These are phyloP conservation scores for Polydrusus pterygomalis DNA, from an alignment of 2,888 invertebrate species.

Conservation along the genomic window DNA sequence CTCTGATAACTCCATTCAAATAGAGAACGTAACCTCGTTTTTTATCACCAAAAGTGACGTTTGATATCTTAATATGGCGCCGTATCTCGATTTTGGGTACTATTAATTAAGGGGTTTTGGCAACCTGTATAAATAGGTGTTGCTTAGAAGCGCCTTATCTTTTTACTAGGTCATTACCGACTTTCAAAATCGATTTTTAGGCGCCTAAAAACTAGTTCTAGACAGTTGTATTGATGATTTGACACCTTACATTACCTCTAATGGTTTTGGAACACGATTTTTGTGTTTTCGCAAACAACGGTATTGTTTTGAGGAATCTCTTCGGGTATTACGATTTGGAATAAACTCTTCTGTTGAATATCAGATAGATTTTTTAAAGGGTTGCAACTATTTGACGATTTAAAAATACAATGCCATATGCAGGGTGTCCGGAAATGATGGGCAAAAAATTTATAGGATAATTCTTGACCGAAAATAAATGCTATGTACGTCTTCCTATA, in stretches of 20 bases:
- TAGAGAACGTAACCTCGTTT: constrained; percentile 34
- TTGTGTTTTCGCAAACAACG: constrained; percentile 32
- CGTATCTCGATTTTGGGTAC: constrained; percentile 59
- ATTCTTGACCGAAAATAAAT: no score
- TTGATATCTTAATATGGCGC: constrained; percentile 63
- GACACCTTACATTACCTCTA: constrained; percentile 40
- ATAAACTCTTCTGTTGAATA: no score
- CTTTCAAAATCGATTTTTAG: constrained; percentile 35
- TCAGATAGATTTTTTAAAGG: no score
- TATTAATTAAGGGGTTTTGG: constrained; percentile 60
- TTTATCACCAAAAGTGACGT: constrained; percentile 55
- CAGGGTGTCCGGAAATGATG: no score
- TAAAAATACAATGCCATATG: no score
- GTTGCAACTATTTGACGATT: neutral
- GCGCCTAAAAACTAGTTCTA: constrained; percentile 38
- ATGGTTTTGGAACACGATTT: constrained; percentile 35
- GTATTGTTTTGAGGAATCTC: neutral
- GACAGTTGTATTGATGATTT: constrained; percentile 27
- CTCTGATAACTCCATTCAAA: constrained; percentile 31
- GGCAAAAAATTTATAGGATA: no score
- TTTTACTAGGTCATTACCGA: constrained; percentile 44
- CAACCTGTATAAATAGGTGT: constrained; percentile 42
- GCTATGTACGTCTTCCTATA: no score
- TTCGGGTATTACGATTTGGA: constrained; percentile 3
- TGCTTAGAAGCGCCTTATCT: constrained; percentile 41